Conservation (phyloP, 1,140 invertebrate genomes). For the Cotesia vestalis region DNA sequence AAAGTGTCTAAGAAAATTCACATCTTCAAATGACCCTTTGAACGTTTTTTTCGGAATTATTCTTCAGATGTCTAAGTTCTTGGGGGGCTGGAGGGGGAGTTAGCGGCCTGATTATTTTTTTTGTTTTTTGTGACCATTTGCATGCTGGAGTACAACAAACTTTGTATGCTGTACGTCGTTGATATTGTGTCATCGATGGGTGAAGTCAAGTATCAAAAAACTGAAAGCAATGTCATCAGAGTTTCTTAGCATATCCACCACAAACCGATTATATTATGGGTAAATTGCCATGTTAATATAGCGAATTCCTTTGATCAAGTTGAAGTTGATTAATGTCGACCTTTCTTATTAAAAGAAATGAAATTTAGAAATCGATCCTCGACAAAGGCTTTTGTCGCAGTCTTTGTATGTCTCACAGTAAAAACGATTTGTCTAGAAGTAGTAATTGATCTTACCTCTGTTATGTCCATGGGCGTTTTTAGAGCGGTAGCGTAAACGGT, state of each 20-base stretch:
- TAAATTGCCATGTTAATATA: conserved; percentile 31
- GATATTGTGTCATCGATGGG: conserved; percentile 41
- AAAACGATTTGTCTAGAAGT: conserved; percentile 34
- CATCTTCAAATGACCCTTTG: too few relatives aligned
- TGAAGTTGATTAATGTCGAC: too few relatives aligned
- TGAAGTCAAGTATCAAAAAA: conserved; percentile 37
- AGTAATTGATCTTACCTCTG: conserved; percentile 25
- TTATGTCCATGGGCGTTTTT: too few relatives aligned
- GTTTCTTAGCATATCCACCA: conserved; percentile 35
- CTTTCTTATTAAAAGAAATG: conserved; percentile 34
- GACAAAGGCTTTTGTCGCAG: conserved; percentile 25
- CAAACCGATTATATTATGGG: conserved; percentile 28
- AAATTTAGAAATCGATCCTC: conserved; percentile 17
- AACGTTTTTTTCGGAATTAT: too few relatives aligned
- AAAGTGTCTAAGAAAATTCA: too few relatives aligned
- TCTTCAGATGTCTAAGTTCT: too few relatives aligned
- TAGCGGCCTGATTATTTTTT: too few relatives aligned
- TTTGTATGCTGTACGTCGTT: conserved; percentile 37
- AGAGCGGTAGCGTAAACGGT: too few relatives aligned
- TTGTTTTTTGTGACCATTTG: too few relatives aligned
- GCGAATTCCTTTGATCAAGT: conserved; percentile 37
- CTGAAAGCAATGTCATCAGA: conserved; percentile 37
- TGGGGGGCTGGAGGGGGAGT: too few relatives aligned
- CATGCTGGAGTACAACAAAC: conserved; percentile 48
- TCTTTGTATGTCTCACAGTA: conserved; percentile 30